phyloP scores from a whole-genome alignment of 2,113 vertebrate species.

The Gorilla gorilla region DNA sequence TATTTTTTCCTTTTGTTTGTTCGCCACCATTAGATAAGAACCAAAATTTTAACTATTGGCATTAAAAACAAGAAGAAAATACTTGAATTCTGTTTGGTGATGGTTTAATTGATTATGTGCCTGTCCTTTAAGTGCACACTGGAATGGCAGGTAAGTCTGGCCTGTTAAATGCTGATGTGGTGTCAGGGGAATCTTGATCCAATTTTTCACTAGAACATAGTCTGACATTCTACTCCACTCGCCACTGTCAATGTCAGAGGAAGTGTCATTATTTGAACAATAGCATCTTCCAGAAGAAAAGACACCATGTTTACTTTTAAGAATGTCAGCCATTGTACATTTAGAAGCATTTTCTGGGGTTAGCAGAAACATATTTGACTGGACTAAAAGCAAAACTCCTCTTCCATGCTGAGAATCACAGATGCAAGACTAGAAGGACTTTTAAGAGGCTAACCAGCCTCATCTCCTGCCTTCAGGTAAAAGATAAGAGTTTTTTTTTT shows the following conservation, averaged over 20 bases:
- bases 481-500: not conserved
- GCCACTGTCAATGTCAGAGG: slow-evolving; percentile 76
- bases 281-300: slow-evolving; percentile 79
- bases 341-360: slow-evolving; percentile 65
- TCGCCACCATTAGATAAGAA: not conserved
- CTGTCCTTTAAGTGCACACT: slow-evolving; percentile 74
- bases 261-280: slow-evolving; percentile 78
- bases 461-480: not conserved
- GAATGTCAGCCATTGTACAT: slow-evolving; percentile 55
- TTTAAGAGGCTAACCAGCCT: not conserved
- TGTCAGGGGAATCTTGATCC: slow-evolving; percentile 84
- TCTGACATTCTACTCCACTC: slow-evolving; percentile 81
- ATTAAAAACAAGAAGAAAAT: slow-evolving; percentile 43
- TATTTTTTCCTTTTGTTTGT: not conserved
- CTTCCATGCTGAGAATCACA: not conserved
- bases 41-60: not conserved
- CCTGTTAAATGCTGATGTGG: slow-evolving; percentile 82
- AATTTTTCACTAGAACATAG: slow-evolving; percentile 79
- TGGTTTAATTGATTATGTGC: slow-evolving; percentile 76
- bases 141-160: slow-evolving; percentile 76
- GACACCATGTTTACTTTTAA: slow-evolving; percentile 73
- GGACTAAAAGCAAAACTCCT: slow-evolving; percentile 55
- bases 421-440: not conserved
- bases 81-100: slow-evolving; percentile 52
- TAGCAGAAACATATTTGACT: slow-evolving; percentile 56